Evolutionary conservation across 2,888 invertebrate species (phyloP), one percentile per base, ranked within the genome.

Genomic region (Nephrotoma guestfalica): DNA sequence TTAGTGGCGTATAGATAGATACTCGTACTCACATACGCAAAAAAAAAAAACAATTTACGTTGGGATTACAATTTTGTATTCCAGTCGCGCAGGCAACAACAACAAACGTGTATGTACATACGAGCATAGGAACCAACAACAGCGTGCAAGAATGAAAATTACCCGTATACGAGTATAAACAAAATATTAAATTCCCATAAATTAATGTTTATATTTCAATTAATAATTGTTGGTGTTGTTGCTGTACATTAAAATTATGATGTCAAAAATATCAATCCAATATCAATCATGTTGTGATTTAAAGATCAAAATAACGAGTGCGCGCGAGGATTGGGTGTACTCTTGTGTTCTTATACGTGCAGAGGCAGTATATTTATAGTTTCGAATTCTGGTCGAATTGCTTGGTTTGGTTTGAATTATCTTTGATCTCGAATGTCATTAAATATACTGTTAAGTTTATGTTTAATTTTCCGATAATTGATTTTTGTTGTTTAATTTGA

Each of bases 281-380:
- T 41, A 84, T 84, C 84, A 84, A 84, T 84, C 84, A 84, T 84
- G 84, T 84, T 42, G 84, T 84, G 84, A 84, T 84, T 84, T 42
- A 42, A 84, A 84, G 84, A 84, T 84, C 84, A 71, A 71, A 71
- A 71, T 71, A 71, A 71, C 71, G 71, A 30, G 71, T 11, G 71
- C 71, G 71, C 30, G 71, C 30, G 71, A 71, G 71, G 30, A 71
- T 51, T 51, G 51, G 51, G 30, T 30, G 30, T 30, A 30, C 30
- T 30, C 30, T 30, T 18, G 15, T 15, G 15, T 51, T 15, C 15
- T 3, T 57, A 15, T 15, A 71, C 11, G 30, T 30, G 71, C 30
- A 9, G 30, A 71, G 71, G 71, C 71, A 71, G 71, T 71, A 0
- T 30, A 30, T 71, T 71, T 9, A 9, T 30, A 43, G 43, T 43